These are phyloP conservation scores for Lampropteryx suffumata DNA, from an alignment of 2,888 invertebrate species.

Conservation along the genomic window DNA sequence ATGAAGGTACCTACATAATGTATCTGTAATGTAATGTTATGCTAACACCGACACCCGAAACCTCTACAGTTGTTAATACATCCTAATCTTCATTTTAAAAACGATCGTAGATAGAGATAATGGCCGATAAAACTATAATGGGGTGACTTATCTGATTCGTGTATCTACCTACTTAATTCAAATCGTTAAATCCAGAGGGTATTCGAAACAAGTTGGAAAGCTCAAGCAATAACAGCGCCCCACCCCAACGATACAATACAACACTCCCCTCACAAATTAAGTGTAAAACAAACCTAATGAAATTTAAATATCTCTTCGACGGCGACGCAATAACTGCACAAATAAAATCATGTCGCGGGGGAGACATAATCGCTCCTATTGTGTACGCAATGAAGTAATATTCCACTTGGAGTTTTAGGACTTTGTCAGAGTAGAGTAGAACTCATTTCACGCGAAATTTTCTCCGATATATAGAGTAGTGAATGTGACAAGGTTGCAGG, in stretches of 20 bases:
- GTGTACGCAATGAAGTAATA: conserved; percentile 72
- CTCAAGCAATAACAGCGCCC: conserved; percentile 65
- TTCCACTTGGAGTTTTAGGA: conserved; percentile 57
- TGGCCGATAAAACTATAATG: conserved; percentile 53
- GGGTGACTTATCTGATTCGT: conserved; percentile 67
- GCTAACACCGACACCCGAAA: conserved; percentile 27
- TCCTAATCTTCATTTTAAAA: conserved; percentile 59
- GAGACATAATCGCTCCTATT: conserved; percentile 78
- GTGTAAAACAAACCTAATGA: conserved; percentile 84
- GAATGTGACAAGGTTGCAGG: conserved; percentile 66
- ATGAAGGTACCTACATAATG: too few species aligned
- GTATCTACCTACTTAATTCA: conserved; percentile 71
- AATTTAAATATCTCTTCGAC: conserved; percentile 79
- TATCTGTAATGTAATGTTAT: too few species aligned
- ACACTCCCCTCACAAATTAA: conserved; percentile 80
- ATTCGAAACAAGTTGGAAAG: conserved; percentile 64
- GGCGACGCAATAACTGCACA: conserved; percentile 78
- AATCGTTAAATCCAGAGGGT: conserved; percentile 71
- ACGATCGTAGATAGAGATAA: conserved; percentile 50
- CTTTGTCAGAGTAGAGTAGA: conserved; percentile 54
- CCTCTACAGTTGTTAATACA: conserved; percentile 47
- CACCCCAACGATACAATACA: conserved; percentile 64
- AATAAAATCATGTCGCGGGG: conserved; percentile 80
- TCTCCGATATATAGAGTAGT: conserved; percentile 20
- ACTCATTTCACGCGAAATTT: conserved; percentile 34